These are phyloP conservation scores for Agriopis leucophaearia DNA, from an alignment of 2,888 invertebrate species.

Conservation along the genomic window DNA sequence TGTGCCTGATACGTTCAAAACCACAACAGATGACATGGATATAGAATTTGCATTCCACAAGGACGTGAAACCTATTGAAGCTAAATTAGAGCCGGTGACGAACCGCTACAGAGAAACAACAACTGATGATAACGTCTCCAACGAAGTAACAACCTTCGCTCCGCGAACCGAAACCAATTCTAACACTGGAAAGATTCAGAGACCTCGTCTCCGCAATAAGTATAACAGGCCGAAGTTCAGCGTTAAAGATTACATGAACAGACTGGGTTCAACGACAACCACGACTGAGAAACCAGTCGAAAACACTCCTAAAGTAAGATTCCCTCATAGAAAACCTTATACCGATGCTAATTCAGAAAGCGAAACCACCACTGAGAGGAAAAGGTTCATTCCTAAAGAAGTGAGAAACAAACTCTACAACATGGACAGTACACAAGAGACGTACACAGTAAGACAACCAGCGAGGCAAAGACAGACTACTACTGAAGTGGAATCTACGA, in stretches of 20 bases:
- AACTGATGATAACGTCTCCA: conserved; percentile 53
- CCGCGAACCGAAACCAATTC: conserved; percentile 66
- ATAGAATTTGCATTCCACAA: conserved; percentile 79
- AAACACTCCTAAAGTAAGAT: conserved; percentile 75
- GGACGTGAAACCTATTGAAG: conserved; percentile 77
- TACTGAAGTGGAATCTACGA: conserved; percentile 70
- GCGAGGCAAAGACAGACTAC: conserved; percentile 72
- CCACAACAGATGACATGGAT: conserved; percentile 60
- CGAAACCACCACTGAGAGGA: conserved; percentile 81
- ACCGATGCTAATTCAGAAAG: conserved; percentile 68
- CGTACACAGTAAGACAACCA: conserved; percentile 62
- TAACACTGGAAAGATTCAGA: conserved; percentile 61
- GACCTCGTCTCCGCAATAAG: conserved; percentile 81
- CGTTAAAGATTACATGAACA: conserved; percentile 91
- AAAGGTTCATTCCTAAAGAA: conserved; percentile 83
- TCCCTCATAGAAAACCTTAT: conserved; percentile 81
- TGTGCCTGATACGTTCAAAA: conserved; percentile 68
- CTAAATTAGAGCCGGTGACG: conserved; percentile 66
- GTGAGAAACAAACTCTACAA: conserved; percentile 71
- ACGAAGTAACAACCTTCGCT: conserved; percentile 65
- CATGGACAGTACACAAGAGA: conserved; percentile 69
- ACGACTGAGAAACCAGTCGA: conserved; percentile 73
- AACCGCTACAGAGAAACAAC: conserved; percentile 61
- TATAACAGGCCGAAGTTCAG: conserved; percentile 91
- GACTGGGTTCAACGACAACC: conserved; percentile 87